Evolutionary conservation across 2,113 vertebrate species (phyloP), one percentile per base, ranked within the genome.

Genomic region (Bubo blakistoni): DNA sequence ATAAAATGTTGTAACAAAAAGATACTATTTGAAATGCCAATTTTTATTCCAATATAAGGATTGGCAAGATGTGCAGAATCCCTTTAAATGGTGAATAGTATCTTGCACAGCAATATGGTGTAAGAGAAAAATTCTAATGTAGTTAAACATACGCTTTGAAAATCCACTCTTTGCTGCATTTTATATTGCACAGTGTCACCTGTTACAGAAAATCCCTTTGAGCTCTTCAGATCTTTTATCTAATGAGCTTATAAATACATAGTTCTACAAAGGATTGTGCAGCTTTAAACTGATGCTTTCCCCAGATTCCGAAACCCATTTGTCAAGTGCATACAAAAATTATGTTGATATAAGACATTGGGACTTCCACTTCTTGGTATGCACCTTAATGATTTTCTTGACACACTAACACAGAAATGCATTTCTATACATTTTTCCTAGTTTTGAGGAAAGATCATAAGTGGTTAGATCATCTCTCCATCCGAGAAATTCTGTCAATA

Each of bases 271-370:
- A 94, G 81, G 78, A 82, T 88, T 96, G 72, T 85, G 73, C 81
- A 91, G 93, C 94, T 96, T 97, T 97, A 96, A 96, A 97, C 54
- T 46, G 59, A 94, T 93, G 90, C 59, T 94, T 96, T 76, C 49
- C 62, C 80, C 90, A 61, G 38, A 76, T 91, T 90, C 77, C 34
- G 69, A 92, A 66, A 86, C 51, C 83, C 49, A 12, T 93, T 91
- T 94, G 82, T 91, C 70, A 47, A 30, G 70, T 95, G 90, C 95
- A 90, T 94, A 93, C 91, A 80, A 70, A 88, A 77, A 51, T 87
- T 54, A 62, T 26, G 49, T 80, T 88, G 59, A 79, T 94, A 2
- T 26, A 74, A 81, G 87, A 74, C 17, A 4, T 44, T 59, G 51
- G 77, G 67, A 85, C 25, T 96, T 94, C 81, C 71, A 81, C 62